Evolutionary conservation across 2,888 invertebrate species (phyloP).

Genomic region (Leptinotarsa peninsularis): DNA sequence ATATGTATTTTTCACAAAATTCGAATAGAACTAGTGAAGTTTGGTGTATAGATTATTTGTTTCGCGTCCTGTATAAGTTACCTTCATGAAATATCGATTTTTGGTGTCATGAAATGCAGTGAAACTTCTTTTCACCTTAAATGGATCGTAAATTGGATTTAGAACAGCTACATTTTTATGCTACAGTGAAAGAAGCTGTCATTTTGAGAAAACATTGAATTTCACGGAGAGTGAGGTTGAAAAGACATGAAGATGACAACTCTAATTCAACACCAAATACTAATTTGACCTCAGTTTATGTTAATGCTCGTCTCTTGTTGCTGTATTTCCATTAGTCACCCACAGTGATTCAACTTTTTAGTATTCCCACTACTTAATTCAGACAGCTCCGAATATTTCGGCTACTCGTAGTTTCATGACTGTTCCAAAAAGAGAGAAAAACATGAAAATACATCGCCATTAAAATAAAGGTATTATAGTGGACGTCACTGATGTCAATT

Average conservation of each 20-base stretch:
- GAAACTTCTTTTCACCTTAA: no score
- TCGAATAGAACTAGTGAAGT: no score
- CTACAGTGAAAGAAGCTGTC: not conserved
- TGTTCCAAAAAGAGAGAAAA: not conserved
- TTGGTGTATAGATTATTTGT: no score
- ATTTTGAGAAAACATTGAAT: not conserved
- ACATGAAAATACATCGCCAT: not conserved
- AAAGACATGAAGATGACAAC: slow-evolving; percentile 29
- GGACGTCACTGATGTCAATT: no score
- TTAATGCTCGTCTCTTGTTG: slow-evolving; percentile 45
- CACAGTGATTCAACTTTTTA: slow-evolving; percentile 44
- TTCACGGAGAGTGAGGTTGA: not conserved
- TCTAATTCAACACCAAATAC: slow-evolving; percentile 38
- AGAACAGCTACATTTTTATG: no score
- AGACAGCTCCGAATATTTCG: slow-evolving; percentile 24
- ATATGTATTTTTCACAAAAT: no score
- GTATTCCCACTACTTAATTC: slow-evolving; percentile 41
- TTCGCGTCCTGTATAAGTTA: no score
- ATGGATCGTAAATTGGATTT: no score
- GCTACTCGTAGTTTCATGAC: not conserved
- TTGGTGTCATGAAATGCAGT: no score
- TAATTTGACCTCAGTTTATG: slow-evolving; percentile 44
- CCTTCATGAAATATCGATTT: no score
- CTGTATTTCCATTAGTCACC: slow-evolving; percentile 44
- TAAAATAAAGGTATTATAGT: not conserved